phyloP scores from a whole-genome alignment of 2,888 invertebrate species.

The Napeogenes inachia region DNA sequence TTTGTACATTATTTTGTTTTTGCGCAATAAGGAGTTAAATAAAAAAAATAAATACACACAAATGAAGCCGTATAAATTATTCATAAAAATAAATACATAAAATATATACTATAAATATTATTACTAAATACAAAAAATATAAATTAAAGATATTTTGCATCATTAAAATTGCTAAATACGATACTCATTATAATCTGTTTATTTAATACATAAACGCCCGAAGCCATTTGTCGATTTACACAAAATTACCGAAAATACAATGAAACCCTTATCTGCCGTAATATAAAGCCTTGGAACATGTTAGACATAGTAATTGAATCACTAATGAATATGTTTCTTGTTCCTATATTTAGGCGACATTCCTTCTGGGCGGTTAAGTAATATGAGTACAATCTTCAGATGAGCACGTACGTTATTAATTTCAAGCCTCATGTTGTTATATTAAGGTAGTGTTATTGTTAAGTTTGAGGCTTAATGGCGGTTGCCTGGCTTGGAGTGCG shows the following conservation, averaged over 20 bases:
- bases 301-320: conserved; percentile 14
- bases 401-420: conserved; percentile 57
- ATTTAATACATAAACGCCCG: no score
- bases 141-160: no score
- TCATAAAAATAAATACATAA: no score
- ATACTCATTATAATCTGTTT: no score
- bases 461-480: conserved; percentile 44
- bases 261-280: neutral
- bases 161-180: no score
- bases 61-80: no score
- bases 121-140: no score
- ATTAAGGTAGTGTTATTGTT: conserved; percentile 40
- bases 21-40: no score
- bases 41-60: no score
- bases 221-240: no score
- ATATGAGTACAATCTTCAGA: conserved; percentile 32
- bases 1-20: no score
- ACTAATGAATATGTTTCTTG: conserved; percentile 21
- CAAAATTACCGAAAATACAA: neutral
- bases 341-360: conserved; percentile 16
- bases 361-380: conserved; percentile 19
- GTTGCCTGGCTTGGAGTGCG: conserved; percentile 46
- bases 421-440: conserved; percentile 45
- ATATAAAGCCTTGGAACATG: conserved; percentile 8
- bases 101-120: no score